A percentile compares a stretch with the other conserved stretches of the same genome.
Evolutionary conservation across 2,888 invertebrate species (phyloP).

Genomic region (Tipula helvola): DNA sequence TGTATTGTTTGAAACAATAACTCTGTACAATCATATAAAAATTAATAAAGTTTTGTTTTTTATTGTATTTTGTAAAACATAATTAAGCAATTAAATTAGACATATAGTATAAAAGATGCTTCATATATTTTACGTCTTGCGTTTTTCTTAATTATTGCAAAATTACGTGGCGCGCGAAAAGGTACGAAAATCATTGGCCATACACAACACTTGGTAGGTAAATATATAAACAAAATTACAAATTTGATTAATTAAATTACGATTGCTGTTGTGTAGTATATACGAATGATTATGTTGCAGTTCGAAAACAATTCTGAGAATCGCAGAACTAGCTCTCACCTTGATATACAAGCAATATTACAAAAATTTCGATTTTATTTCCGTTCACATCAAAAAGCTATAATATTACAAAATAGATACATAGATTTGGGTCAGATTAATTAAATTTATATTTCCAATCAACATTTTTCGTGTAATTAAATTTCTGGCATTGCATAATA

Average conservation of each 20-base stretch:
- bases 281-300: background rate
- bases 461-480: background rate
- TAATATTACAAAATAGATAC: background rate
- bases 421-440: background rate
- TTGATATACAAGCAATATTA: background rate
- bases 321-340: background rate
- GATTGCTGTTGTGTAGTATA: background rate
- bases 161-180: background rate
- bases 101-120: background rate
- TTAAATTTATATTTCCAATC: background rate
- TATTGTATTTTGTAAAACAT: background rate
- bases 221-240: background rate
- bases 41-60: background rate
- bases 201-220: background rate
- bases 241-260: no score
- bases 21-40: background rate
- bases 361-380: background rate
- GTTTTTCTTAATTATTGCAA: background rate
- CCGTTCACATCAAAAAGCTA: background rate
- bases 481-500: background rate
- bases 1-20: background rate
- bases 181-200: background rate
- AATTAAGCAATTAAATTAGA: background rate
- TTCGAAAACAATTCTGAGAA: background rate
- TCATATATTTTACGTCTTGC: background rate